Evolutionary conservation across 2,797 vertebrate genomes (phyloP).

Genomic region (Macropodus opercularis): DNA sequence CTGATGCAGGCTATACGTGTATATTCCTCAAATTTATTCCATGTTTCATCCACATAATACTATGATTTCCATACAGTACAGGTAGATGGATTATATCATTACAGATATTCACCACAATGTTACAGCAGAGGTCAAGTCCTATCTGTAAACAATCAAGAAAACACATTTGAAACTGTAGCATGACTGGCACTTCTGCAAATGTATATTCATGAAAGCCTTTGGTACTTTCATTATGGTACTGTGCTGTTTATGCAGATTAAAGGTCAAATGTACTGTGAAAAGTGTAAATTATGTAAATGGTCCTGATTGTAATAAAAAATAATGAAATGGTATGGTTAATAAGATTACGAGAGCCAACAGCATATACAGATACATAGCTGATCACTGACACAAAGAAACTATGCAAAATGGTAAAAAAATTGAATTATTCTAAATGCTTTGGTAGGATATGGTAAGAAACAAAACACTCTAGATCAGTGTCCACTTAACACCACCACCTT

Average conservation of each 20-base stretch:
- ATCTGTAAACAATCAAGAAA: conserved; percentile 54
- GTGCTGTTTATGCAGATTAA: conserved; percentile 34
- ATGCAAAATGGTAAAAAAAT: conserved; percentile 55
- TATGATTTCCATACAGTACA: conserved; percentile 67
- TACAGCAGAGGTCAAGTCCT: conserved; percentile 45
- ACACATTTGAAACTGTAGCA: neutral
- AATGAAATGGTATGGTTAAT: conserved; percentile 24
- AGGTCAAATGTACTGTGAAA: conserved; percentile 1
- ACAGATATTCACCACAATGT: conserved; percentile 61
- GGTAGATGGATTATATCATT: conserved; percentile 62
- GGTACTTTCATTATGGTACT: conserved; percentile 52
- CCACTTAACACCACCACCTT: neutral
- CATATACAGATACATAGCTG: conserved; percentile 12
- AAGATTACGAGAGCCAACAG: conserved; percentile 10
- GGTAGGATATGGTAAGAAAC: conserved; percentile 47
- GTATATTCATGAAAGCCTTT: conserved; percentile 54
- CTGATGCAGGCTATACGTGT: neutral
- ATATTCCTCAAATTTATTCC: conserved; percentile 61
- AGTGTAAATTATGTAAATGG: conserved; percentile 10
- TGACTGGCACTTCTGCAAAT: conserved; percentile 2
- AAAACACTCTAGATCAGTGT: conserved; percentile 1
- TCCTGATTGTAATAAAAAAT: conserved; percentile 5
- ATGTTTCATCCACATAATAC: conserved; percentile 53
- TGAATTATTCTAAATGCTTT: conserved; percentile 59
- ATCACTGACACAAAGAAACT: conserved; percentile 42